Percentiles rank a stretch among this genome's conserved stretches.
phyloP scores from a whole-genome alignment of 2,888 invertebrate species.

The Amiota mariae region DNA sequence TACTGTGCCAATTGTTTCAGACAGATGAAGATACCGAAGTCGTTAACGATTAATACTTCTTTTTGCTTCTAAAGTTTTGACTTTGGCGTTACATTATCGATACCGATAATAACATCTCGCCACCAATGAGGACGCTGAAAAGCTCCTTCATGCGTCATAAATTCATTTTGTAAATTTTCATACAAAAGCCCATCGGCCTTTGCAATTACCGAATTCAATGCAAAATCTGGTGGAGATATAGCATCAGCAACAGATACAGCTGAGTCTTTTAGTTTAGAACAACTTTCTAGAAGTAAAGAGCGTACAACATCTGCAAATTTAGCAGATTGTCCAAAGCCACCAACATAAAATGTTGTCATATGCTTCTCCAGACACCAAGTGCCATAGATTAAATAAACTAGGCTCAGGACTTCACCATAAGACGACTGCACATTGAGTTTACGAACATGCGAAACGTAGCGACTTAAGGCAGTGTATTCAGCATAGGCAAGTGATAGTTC shows the following conservation, averaged over 20 bases:
- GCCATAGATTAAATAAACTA: constrained; percentile 76
- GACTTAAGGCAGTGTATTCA: constrained; percentile 78
- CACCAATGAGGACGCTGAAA: constrained; percentile 85
- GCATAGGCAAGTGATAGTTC: constrained; percentile 85
- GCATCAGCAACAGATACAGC: constrained; percentile 87
- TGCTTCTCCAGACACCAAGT: constrained; percentile 80
- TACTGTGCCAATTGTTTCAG: no score
- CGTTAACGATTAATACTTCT: background rate
- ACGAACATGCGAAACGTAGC: constrained; percentile 64
- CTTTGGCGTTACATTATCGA: constrained; percentile 45
- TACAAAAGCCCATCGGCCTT: constrained; percentile 83
- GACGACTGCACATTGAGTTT: constrained; percentile 67
- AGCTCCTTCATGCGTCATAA: constrained; percentile 81
- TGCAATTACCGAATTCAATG: constrained; percentile 89
- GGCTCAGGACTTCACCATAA: constrained; percentile 73
- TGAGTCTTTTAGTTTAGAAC: constrained; percentile 82
- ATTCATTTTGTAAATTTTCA: constrained; percentile 82
- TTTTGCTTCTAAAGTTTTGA: constrained; percentile 59
- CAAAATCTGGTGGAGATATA: constrained; percentile 91
- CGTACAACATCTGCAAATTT: constrained; percentile 78
- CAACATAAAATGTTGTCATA: constrained; percentile 81
- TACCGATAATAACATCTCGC: constrained; percentile 75
- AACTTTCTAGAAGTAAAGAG: constrained; percentile 80
- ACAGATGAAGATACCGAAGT: no score
- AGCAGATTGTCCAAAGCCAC: constrained; percentile 75